phyloP scores from a whole-genome alignment of 2,113 vertebrate species.

The Mesoclemmys tuberculata region DNA sequence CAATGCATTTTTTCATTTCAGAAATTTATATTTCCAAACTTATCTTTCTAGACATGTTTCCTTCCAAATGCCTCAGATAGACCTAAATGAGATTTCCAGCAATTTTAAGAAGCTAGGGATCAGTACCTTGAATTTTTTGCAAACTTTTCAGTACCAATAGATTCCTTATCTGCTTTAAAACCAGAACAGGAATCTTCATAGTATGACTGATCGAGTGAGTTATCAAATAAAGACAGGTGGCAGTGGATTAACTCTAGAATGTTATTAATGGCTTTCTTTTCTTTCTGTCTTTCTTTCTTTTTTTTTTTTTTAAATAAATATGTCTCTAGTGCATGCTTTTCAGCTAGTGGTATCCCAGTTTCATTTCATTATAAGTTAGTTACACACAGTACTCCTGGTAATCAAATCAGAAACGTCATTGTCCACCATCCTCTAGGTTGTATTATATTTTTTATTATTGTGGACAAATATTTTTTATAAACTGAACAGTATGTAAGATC shows the following conservation, averaged over 20 bases:
- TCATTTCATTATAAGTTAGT: neutral
- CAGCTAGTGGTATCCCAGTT: neutral
- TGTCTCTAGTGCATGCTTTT: neutral
- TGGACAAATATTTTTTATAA: neutral
- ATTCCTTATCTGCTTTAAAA: neutral
- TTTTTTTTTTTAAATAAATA: neutral
- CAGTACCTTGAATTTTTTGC: neutral
- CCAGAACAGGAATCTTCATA: too few species aligned
- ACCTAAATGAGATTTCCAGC: neutral
- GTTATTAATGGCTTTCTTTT: neutral
- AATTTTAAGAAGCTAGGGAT: neutral
- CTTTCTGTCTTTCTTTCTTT: too few species aligned
- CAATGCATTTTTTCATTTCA: neutral
- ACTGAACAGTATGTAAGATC: neutral
- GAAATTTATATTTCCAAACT: neutral
- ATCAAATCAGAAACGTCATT: neutral
- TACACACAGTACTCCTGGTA: neutral
- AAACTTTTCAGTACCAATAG: neutral
- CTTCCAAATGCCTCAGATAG: neutral
- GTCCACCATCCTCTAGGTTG: neutral
- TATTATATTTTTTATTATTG: neutral
- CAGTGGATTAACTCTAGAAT: neutral
- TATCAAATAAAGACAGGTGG: neutral
- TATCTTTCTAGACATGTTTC: neutral
- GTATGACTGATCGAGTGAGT: neutral